Evolutionary conservation across 2,113 vertebrate genomes (phyloP).

Genomic region (Odontophorus gujanensis): DNA sequence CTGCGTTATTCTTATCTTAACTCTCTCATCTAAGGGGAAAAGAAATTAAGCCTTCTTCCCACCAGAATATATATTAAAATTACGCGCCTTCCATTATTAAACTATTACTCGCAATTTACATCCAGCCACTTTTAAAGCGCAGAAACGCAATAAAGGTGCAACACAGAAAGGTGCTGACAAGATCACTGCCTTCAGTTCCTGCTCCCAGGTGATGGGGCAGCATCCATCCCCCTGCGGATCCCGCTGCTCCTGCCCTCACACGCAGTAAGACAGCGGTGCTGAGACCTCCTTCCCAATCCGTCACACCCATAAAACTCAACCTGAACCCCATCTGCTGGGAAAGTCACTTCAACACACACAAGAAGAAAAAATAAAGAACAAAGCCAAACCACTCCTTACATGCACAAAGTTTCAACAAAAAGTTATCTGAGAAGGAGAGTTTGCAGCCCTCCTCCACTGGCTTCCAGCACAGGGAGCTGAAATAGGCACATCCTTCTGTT

Average conservation of each 20-base stretch:
- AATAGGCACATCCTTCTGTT: not conserved
- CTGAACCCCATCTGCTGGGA: not conserved
- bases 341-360: not conserved
- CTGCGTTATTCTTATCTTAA: not conserved
- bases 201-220: not conserved
- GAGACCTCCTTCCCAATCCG: not conserved
- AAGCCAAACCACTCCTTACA: not conserved
- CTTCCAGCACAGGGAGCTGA: slow-evolving; percentile 7
- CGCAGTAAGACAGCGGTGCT: not conserved
- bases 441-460: not conserved
- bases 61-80: slow-evolving; percentile 9
- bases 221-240: too few relatives aligned
- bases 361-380: not conserved
- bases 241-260: too few relatives aligned
- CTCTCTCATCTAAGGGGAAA: not conserved
- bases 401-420: not conserved
- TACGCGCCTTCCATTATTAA: not conserved
- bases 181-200: not conserved
- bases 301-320: not conserved
- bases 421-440: not conserved
- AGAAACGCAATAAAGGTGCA: slow-evolving; percentile 3
- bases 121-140: not conserved
- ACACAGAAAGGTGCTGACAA: not conserved
- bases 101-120: not conserved
- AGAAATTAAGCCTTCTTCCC: not conserved